Evolutionary conservation across 2,888 invertebrate genomes (phyloP).

Genomic region (Cosmia pyralina): DNA sequence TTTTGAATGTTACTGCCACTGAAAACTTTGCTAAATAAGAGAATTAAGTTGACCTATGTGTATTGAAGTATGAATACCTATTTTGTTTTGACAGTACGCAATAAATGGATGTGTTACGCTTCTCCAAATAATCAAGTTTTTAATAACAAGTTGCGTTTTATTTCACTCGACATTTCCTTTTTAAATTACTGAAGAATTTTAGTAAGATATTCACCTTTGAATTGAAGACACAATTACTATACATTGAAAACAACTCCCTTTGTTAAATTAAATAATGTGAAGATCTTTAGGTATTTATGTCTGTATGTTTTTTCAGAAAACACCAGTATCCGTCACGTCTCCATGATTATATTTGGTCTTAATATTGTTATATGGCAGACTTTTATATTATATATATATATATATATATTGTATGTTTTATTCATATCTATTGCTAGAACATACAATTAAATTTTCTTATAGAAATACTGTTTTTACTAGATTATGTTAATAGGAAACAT

Average conservation of each 20-base stretch:
- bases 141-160: conserved; percentile 85
- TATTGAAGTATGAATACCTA: conserved; percentile 59
- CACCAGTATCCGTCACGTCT: conserved; percentile 61
- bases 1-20: conserved; percentile 54
- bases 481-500: not conserved
- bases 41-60: conserved; percentile 59
- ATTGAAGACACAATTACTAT: not conserved
- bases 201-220: not conserved
- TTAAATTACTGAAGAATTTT: not conserved
- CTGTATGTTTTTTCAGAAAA: conserved; percentile 21
- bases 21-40: conserved; percentile 51
- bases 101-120: conserved; percentile 84
- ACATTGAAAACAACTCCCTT: conserved; percentile 41
- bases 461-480: not conserved
- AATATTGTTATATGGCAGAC: conserved; percentile 3
- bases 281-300: not conserved
- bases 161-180: conserved; percentile 64
- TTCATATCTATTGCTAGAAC: conserved; percentile 2
- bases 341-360: conserved; percentile 28
- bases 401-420: conserved; percentile 6
- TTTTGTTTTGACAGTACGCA: conserved; percentile 68
- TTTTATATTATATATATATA: conserved; percentile 24
- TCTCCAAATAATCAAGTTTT: conserved; percentile 89
- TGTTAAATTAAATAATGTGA: conserved; percentile 3
- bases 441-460: not conserved